phyloP scores from a whole-genome alignment of 2,113 vertebrate species.

The Malaclemys terrapin region DNA sequence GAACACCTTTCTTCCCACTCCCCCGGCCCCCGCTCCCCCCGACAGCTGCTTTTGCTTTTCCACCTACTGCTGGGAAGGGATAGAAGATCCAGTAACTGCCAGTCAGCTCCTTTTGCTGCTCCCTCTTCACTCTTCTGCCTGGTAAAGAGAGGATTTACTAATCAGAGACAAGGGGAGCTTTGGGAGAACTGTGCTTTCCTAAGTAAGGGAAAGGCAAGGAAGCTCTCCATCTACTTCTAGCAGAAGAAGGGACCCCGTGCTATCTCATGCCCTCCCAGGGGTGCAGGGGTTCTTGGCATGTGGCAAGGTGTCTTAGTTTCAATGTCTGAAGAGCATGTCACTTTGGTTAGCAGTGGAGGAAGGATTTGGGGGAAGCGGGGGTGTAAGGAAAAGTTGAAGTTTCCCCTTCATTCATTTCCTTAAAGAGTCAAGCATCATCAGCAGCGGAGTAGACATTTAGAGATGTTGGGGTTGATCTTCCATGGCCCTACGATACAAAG shows the following conservation, averaged over 20 bases:
- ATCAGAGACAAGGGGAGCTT: background rate
- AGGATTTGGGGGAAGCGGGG: background rate
- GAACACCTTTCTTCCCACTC: background rate
- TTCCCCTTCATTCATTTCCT: background rate
- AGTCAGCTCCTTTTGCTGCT: background rate
- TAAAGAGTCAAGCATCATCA: background rate
- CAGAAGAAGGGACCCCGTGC: background rate
- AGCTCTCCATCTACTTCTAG: background rate
- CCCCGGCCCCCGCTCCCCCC: accelerated
- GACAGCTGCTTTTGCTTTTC: background rate
- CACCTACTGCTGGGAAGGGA: accelerated
- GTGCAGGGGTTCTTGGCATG: background rate
- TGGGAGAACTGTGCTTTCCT: background rate
- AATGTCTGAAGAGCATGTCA: background rate
- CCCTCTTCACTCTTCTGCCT: background rate
- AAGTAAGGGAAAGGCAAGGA: background rate
- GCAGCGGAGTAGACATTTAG: background rate
- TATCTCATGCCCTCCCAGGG: background rate
- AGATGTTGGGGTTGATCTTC: background rate
- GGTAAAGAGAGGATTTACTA: background rate
- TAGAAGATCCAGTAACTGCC: accelerated
- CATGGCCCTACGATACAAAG: background rate
- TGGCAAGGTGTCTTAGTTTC: background rate
- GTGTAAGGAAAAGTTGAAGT: background rate
- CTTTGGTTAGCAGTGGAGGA: background rate